Base-by-base conservation (phyloP, 2,113 vertebrate species). In the Pithys albifrons region DNA sequence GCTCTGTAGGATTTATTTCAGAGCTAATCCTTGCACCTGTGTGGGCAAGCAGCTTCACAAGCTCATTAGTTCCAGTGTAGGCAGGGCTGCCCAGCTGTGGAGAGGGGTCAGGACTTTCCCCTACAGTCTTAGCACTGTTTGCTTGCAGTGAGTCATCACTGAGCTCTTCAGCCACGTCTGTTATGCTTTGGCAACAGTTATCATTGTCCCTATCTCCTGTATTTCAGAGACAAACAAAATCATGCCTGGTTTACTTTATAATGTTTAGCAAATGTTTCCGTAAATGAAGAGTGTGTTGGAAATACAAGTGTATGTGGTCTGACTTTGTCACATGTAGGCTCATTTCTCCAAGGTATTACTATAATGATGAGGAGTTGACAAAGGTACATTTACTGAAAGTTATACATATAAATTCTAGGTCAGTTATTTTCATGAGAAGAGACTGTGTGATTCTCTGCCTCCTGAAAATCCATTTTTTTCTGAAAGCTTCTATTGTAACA, bases 401-500 rank as follows among this genome's bases (percentile, higher is more conserved):
- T 67, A 70, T 12, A 25, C 22, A 9, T 22, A 43, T 76, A 95
- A 94, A 91, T 87, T 76, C 48, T 62, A 95, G 82, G 76, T 90
- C 65, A 92, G 54, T 86, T 89, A 64, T 92, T 87, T 94, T 96
- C 81, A 79, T 65, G 62, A 94, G 45, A 13, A 67, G 62, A 95
- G 76, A 59, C 29, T 95, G 78, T 64, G 12, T 88, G 35, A 93
- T 89, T 91, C 86, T 96, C 70, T 80, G 78, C 79, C 95, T 95
- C 43, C 77, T 94, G 70, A 86, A 96, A 98, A 96, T 87, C 61
- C 37, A 37, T 80, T 97, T 96, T 61, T 77, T 94, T 72, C 85
- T 97, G 87, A 96, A 97, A 97, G 93, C 85, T 96, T 96, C 97
- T 76, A 89, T 95, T 97, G 91, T 92, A 58, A 57, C 85, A 87